A percentile compares a stretch with the other conserved stretches of the same genome.
phyloP scores from a whole-genome alignment of 2,797 vertebrate genomes.

The Mionectes olivaceus region DNA sequence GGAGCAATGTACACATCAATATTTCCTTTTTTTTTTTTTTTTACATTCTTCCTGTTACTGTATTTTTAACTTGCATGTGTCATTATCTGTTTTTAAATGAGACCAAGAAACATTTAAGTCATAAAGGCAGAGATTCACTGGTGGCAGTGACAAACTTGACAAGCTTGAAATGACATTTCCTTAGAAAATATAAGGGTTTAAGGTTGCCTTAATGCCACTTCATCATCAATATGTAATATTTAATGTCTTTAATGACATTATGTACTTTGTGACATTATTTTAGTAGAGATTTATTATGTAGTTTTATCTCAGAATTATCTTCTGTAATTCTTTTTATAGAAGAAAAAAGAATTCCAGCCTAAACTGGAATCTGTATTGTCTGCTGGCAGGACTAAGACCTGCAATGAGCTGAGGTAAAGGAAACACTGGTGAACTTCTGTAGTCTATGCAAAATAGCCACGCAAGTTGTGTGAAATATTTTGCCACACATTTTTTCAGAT shows the following conservation, averaged over 20 bases:
- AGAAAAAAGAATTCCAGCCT: neutral
- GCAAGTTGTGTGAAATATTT: neutral
- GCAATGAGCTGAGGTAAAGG: neutral
- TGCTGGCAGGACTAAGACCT: neutral
- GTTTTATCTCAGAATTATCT: neutral
- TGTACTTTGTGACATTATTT: neutral
- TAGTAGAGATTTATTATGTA: neutral
- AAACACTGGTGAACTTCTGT: neutral
- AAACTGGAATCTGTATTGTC: neutral
- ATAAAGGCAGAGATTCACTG: neutral
- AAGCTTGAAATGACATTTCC: conserved; percentile 17
- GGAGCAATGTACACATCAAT: neutral
- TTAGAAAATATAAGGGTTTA: neutral
- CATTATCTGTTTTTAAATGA: neutral
- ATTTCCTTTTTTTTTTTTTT: neutral
- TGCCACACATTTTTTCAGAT: neutral
- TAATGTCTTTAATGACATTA: neutral
- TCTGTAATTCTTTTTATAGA: neutral
- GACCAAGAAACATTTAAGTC: neutral
- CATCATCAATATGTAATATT: neutral
- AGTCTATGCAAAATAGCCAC: neutral
- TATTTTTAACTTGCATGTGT: neutral
- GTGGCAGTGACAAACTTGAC: neutral
- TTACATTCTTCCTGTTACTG: neutral
- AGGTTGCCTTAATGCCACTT: neutral